phyloP scores from a whole-genome alignment of 2,888 invertebrate genomes.

The Allolobophora icterica region DNA sequence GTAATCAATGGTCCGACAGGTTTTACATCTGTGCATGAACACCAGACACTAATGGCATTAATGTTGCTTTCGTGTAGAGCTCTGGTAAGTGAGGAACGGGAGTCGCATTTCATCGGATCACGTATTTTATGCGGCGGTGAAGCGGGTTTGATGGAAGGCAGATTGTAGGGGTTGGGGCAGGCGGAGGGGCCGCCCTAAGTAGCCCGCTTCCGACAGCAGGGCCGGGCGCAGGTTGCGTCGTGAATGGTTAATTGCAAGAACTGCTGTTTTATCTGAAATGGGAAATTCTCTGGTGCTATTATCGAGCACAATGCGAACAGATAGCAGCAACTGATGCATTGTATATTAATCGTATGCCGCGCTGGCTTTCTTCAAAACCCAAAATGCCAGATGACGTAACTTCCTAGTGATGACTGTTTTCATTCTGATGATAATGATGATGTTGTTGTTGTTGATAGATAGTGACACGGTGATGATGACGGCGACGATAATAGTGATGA shows the following conservation, averaged over 20 bases:
- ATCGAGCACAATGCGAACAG: neutral
- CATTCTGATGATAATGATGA: neutral
- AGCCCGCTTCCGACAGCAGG: neutral
- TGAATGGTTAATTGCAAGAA: neutral
- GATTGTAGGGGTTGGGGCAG: constrained; percentile 8
- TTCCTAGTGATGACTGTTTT: too few species aligned
- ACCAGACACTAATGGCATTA: neutral
- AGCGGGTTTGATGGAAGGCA: neutral
- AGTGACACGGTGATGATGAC: neutral
- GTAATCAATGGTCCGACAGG: constrained; percentile 3
- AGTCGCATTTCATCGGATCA: neutral
- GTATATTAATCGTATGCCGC: neutral
- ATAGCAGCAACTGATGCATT: neutral
- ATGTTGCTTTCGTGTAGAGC: constrained; percentile 2
- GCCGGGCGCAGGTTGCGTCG: neutral
- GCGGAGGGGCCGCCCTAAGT: neutral
- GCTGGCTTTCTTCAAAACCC: neutral
- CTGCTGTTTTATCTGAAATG: neutral
- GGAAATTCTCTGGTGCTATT: neutral
- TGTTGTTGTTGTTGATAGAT: neutral
- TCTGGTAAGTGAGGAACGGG: neutral
- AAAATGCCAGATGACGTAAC: neutral
- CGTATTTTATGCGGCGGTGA: neutral
- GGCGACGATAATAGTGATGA: neutral
- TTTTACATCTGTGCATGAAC: neutral